Percentiles rank a stretch among this genome's conserved stretches.
Conservation (phyloP, 2,113 vertebrate species). For the Sphyrna mokarran region DNA sequence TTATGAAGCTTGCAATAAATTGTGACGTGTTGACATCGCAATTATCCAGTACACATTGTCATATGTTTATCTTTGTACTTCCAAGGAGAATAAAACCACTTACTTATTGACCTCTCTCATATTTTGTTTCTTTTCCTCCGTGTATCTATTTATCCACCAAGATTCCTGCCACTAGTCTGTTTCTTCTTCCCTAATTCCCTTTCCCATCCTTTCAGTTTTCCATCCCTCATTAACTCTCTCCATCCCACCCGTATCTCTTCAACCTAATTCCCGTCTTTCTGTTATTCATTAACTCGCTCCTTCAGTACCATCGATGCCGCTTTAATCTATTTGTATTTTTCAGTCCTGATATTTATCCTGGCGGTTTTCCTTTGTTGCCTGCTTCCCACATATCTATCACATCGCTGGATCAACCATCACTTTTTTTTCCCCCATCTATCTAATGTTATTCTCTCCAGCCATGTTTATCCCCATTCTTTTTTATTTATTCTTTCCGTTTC, state of each 20-base stretch:
- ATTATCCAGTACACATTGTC: constrained; percentile 37
- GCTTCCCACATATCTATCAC: neutral
- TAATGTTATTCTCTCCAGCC: neutral
- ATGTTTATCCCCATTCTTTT: neutral
- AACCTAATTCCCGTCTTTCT: neutral
- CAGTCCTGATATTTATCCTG: neutral
- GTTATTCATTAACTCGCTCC: neutral
- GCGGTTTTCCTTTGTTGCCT: neutral
- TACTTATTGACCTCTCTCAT: constrained; percentile 31
- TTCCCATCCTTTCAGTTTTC: neutral
- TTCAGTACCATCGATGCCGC: constrained; percentile 11
- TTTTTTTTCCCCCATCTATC: neutral
- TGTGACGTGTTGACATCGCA: constrained; percentile 35
- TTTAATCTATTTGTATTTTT: constrained; percentile 9
- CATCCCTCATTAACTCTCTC: constrained; percentile 24
- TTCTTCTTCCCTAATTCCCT: neutral
- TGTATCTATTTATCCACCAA: constrained; percentile 10
- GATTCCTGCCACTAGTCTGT: neutral
- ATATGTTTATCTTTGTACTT: constrained; percentile 37
- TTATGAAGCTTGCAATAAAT: constrained; percentile 37
- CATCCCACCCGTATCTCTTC: constrained; percentile 4
- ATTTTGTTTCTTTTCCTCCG: constrained; percentile 33
- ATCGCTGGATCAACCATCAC: neutral
- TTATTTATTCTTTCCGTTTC: neutral
- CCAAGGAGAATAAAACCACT: constrained; percentile 32